A percentile compares a stretch with the other conserved stretches of the same genome.
Conservation (phyloP, 2,113 vertebrate genomes). For the Ahaetulla prasina region DNA sequence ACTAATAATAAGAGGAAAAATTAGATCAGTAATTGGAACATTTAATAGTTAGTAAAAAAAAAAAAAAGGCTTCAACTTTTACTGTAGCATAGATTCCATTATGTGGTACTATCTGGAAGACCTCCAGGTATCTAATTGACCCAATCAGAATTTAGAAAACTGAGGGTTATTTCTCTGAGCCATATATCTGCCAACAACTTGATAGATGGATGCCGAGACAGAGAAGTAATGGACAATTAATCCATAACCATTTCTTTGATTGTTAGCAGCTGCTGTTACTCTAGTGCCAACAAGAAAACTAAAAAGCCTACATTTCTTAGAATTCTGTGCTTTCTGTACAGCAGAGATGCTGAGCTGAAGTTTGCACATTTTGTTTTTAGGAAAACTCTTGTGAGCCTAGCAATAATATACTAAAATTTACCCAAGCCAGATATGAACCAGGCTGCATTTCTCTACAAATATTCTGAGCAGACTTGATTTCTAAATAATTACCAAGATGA, state of each 20-base stretch:
- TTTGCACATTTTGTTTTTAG: background rate
- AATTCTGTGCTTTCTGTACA: background rate
- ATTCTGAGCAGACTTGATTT: background rate
- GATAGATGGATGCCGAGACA: background rate
- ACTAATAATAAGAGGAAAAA: background rate
- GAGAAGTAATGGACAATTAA: background rate
- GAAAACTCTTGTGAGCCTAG: background rate
- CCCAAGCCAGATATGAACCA: background rate
- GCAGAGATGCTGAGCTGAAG: background rate
- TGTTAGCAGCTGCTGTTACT: background rate
- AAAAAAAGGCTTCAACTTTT: background rate
- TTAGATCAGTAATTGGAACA: background rate
- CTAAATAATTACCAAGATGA: background rate
- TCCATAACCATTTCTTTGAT: background rate
- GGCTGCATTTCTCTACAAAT: background rate
- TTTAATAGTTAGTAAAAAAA: background rate
- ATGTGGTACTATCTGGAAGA: background rate
- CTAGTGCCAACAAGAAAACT: background rate
- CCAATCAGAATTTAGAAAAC: background rate
- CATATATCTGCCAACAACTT: background rate
- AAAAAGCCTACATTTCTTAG: background rate
- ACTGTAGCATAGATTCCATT: background rate
- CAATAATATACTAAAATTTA: background rate
- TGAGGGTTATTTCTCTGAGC: background rate
- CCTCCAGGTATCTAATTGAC: background rate